A percentile compares a stretch with the other conserved stretches of the same genome.
Conservation (phyloP, 2,888 invertebrate species). For the Parascotia fuliginaria region DNA sequence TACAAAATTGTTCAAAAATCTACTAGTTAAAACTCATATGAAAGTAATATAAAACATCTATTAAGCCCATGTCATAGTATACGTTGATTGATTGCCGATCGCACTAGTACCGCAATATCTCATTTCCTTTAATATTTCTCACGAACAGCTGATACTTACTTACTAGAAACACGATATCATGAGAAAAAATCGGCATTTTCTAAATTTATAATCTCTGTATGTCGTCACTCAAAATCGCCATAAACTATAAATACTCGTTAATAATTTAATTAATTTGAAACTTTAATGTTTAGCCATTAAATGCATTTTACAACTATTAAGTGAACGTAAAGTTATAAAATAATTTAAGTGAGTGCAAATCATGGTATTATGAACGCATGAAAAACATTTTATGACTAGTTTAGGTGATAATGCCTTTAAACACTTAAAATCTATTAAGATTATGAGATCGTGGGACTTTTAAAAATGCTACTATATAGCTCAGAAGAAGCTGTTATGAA, state of each 20-base stretch:
- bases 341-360: constrained; percentile 33
- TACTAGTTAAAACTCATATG: neutral
- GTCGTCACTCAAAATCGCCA: constrained; percentile 18
- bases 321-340: constrained; percentile 33
- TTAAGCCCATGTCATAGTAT: constrained; percentile 5
- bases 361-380: constrained; percentile 18
- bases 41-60: neutral
- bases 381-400: constrained; percentile 19
- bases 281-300: constrained; percentile 5
- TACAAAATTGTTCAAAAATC: no score
- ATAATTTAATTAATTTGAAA: constrained; percentile 28
- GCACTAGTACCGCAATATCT: constrained; percentile 14
- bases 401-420: constrained; percentile 12
- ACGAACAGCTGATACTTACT: constrained; percentile 6
- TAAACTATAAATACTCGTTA: constrained; percentile 13
- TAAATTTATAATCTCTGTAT: constrained; percentile 14
- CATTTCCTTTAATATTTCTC: constrained; percentile 22
- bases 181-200: constrained; percentile 7
- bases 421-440: constrained; percentile 10
- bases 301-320: constrained; percentile 29
- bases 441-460: constrained; percentile 6
- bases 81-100: constrained; percentile 13
- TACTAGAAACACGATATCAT: constrained; percentile 20
- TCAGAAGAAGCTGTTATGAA: no score
- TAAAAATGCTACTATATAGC: constrained; percentile 1